phyloP scores from a whole-genome alignment of 2,797 vertebrate genomes.

The Thripadectes ignobilis region DNA sequence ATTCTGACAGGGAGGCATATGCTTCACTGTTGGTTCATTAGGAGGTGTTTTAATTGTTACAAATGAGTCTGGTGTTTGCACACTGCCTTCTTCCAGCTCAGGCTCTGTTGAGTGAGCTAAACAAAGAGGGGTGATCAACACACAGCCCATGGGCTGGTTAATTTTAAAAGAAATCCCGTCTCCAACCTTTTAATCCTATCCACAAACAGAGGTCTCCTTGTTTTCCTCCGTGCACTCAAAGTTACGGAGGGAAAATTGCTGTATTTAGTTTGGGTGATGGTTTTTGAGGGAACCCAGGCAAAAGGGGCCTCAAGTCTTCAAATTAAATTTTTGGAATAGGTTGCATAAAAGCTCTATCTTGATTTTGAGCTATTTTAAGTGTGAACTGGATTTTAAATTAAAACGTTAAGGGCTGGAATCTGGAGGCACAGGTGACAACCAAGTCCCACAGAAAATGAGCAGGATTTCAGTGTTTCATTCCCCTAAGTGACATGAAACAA shows the following conservation, averaged over 20 bases:
- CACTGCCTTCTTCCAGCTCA: background rate
- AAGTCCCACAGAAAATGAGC: background rate
- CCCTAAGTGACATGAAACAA: background rate
- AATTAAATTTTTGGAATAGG: background rate
- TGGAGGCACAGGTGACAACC: background rate
- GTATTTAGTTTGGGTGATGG: background rate
- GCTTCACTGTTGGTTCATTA: slow-evolving; percentile 27
- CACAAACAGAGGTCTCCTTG: background rate
- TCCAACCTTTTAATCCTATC: background rate
- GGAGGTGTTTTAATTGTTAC: slow-evolving; percentile 21
- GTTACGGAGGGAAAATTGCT: background rate
- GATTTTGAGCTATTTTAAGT: background rate
- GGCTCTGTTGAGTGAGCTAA: background rate
- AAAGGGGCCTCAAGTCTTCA: background rate
- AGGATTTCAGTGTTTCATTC: background rate
- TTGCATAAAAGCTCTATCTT: background rate
- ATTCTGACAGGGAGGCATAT: slow-evolving; percentile 31
- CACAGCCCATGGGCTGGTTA: background rate
- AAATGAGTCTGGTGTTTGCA: background rate
- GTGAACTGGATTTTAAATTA: background rate
- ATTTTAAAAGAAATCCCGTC: background rate
- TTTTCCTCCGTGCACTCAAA: background rate
- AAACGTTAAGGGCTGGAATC: background rate
- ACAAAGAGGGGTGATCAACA: background rate
- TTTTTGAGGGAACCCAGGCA: background rate